A percentile compares a stretch with the other conserved stretches of the same genome.
phyloP scores from a whole-genome alignment of 1,140 invertebrate species.

The Xylocopa sonorina region DNA sequence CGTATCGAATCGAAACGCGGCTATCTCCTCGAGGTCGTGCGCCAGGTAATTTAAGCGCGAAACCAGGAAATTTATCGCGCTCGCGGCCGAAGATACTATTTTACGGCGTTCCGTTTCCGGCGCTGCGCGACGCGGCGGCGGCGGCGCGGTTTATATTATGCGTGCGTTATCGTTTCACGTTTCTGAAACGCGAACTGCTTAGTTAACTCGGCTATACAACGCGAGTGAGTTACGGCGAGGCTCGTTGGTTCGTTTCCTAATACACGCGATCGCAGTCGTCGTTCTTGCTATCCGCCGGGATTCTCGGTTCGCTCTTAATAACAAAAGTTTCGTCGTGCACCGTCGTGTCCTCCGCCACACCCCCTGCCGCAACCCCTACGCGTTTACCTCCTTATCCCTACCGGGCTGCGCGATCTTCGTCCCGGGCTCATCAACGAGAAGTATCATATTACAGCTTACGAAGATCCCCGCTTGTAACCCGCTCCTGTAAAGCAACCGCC shows the following conservation, averaged over 20 bases:
- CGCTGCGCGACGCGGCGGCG: not conserved
- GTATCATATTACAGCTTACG: constrained; percentile 72
- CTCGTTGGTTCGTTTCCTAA: constrained; percentile 60
- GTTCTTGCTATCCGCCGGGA: constrained; percentile 48
- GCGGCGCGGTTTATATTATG: constrained; percentile 33
- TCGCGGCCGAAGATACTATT: constrained; percentile 43
- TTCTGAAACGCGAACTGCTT: constrained; percentile 61
- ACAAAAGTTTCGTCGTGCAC: constrained; percentile 64
- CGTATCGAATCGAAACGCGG: constrained; percentile 13
- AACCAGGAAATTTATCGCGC: constrained; percentile 41
- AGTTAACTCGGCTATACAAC: constrained; percentile 37
- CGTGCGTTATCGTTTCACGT: constrained; percentile 57
- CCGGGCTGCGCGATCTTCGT: constrained; percentile 42
- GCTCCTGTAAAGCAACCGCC: constrained; percentile 63
- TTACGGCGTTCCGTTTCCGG: constrained; percentile 42
- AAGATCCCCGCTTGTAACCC: constrained; percentile 67
- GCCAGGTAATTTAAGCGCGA: constrained; percentile 32
- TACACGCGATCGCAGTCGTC: constrained; percentile 54
- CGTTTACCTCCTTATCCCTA: too few species aligned
- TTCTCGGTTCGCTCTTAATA: constrained; percentile 59
- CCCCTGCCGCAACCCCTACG: too few species aligned
- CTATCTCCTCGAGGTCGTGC: constrained; percentile 13
- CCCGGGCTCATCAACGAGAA: constrained; percentile 54
- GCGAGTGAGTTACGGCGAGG: constrained; percentile 49
- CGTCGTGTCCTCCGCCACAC: not conserved